These are phyloP conservation scores for Galerucella pusilla DNA, from an alignment of 2,888 invertebrate species.

Conservation along the genomic window DNA sequence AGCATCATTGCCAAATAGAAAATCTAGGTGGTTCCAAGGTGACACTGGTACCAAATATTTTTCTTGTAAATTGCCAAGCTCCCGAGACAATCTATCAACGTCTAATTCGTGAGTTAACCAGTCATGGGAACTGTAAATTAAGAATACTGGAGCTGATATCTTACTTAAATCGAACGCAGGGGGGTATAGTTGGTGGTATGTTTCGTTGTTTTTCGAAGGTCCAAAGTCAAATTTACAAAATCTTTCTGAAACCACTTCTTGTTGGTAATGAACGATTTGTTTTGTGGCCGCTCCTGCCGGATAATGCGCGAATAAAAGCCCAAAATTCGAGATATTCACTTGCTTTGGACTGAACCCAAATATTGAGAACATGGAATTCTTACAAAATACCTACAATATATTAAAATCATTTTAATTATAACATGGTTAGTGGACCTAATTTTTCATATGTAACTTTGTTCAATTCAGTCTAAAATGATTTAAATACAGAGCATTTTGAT, in stretches of 20 bases:
- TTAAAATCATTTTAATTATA: too few species aligned
- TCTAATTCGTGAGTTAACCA: slow-evolving; percentile 64
- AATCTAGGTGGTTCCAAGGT: slow-evolving; percentile 59
- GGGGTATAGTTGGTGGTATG: slow-evolving; percentile 60
- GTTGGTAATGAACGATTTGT: slow-evolving; percentile 79
- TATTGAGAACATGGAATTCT: slow-evolving; percentile 58
- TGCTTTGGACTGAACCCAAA: slow-evolving; percentile 58
- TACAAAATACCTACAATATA: slow-evolving; percentile 51
- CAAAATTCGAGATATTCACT: slow-evolving; percentile 57
- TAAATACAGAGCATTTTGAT: too few species aligned
- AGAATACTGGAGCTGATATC: slow-evolving; percentile 63
- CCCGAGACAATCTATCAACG: slow-evolving; percentile 56
- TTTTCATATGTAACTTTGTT: too few species aligned
- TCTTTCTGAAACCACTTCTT: slow-evolving; percentile 73
- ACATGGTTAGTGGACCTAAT: too few species aligned
- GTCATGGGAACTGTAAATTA: slow-evolving; percentile 68
- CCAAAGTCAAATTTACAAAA: slow-evolving; percentile 68
- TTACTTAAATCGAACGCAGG: slow-evolving; percentile 64
- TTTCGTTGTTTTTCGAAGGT: slow-evolving; percentile 47
- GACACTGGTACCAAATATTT: slow-evolving; percentile 49
- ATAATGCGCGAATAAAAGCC: slow-evolving; percentile 48
- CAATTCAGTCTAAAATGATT: too few species aligned
- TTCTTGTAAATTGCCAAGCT: slow-evolving; percentile 45
- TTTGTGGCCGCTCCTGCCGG: slow-evolving; percentile 68
- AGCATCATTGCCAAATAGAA: slow-evolving; percentile 56